Conservation (phyloP, 2,797 vertebrate genomes). For the Discoglossus pictus region DNA sequence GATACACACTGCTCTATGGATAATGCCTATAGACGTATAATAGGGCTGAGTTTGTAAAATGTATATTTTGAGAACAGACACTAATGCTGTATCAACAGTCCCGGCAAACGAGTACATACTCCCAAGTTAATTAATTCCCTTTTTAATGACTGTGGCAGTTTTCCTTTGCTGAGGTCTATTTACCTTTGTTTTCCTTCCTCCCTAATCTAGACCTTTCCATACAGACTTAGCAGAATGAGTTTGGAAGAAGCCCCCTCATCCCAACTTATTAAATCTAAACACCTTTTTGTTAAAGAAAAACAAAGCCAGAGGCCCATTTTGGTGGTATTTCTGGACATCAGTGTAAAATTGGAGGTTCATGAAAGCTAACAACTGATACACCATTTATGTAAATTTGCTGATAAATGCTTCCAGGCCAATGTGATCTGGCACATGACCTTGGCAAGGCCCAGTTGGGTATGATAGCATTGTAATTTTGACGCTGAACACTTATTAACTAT, state of each 20-base stretch:
- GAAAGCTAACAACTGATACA: too few relatives aligned
- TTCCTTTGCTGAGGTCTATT: constrained; percentile 71
- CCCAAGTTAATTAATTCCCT: constrained; percentile 62
- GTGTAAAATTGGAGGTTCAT: too few relatives aligned
- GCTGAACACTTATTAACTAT: too few relatives aligned
- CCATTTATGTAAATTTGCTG: too few relatives aligned
- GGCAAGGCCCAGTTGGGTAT: too few relatives aligned
- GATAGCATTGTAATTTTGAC: too few relatives aligned
- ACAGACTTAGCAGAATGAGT: constrained; percentile 57
- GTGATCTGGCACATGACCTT: too few relatives aligned
- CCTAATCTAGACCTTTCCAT: constrained; percentile 56
- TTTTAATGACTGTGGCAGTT: constrained; percentile 53
- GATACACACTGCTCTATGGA: background rate
- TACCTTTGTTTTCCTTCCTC: constrained; percentile 70
- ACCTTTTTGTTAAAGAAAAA: constrained; percentile 56
- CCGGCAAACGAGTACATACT: constrained; percentile 50
- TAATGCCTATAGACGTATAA: background rate
- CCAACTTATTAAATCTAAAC: constrained; percentile 78
- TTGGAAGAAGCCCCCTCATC: constrained; percentile 61
- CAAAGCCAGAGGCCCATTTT: background rate
- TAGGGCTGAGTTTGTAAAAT: constrained; percentile 36
- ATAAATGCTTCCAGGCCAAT: too few relatives aligned
- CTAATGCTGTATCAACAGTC: constrained; percentile 49
- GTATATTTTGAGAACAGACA: constrained; percentile 40
- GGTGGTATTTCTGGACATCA: too few relatives aligned